Conservation (phyloP, 2,113 vertebrate genomes). For the Mixornis gularis region DNA sequence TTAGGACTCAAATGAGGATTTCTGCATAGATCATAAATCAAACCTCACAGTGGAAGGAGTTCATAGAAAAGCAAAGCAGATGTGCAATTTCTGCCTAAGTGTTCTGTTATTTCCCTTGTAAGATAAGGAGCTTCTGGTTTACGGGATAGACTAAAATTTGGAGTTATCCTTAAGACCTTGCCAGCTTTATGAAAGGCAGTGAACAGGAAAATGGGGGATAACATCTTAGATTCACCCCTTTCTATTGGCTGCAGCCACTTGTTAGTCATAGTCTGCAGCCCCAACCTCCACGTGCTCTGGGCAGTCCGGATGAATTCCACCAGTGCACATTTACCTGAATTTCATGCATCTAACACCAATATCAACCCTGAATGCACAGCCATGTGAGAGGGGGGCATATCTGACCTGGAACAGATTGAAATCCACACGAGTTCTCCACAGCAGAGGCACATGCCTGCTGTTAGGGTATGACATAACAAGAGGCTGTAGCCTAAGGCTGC, state of each 20-base stretch:
- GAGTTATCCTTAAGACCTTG: neutral
- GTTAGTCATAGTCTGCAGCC: neutral
- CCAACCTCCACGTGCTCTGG: neutral
- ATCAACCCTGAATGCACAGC: neutral
- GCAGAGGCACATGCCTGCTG: neutral
- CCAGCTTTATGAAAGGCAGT: neutral
- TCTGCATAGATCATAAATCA: constrained; percentile 23
- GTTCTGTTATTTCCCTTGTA: neutral
- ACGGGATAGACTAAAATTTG: neutral
- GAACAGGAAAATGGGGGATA: neutral
- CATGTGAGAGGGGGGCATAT: neutral
- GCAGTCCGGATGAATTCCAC: neutral
- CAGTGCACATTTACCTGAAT: neutral
- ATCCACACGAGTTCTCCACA: neutral
- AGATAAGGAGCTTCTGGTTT: neutral
- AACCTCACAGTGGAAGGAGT: neutral
- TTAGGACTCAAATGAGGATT: constrained; percentile 9
- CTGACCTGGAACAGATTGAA: neutral
- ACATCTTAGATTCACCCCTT: neutral
- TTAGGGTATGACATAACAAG: neutral
- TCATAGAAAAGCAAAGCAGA: neutral
- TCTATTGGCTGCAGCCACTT: neutral
- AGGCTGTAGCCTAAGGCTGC: neutral
- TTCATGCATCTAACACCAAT: neutral
- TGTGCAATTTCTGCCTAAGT: neutral